Evolutionary conservation across 2,113 vertebrate genomes (phyloP).

Genomic region (Eleginops maclovinus): DNA sequence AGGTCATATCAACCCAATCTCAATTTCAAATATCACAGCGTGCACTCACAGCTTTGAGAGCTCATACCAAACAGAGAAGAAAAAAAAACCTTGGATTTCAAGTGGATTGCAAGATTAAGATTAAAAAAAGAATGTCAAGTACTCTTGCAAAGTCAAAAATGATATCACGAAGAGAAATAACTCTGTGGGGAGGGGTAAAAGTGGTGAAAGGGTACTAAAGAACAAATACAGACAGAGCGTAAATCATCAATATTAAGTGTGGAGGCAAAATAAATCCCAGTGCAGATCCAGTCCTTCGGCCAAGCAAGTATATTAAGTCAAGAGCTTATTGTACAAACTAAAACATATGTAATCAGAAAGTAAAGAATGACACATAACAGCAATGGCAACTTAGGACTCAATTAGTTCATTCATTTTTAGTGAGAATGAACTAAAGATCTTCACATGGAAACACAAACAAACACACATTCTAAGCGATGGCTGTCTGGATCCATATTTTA

Average conservation of each 20-base stretch:
- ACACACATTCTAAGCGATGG: not conserved
- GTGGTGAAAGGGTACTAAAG: conserved; percentile 7
- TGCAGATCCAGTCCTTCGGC: conserved; percentile 16
- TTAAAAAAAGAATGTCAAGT: not conserved
- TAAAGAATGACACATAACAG: conserved; percentile 9
- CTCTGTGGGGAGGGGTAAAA: not conserved
- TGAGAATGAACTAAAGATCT: conserved; percentile 1
- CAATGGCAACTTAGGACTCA: not conserved
- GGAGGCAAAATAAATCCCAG: conserved; percentile 12
- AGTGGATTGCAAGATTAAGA: conserved; percentile 14
- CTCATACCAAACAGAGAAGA: conserved; percentile 16
- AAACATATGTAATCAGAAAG: not conserved
- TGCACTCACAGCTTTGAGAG: conserved; percentile 15
- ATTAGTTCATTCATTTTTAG: conserved; percentile 8
- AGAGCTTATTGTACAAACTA: not conserved
- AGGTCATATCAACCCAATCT: conserved; percentile 64
- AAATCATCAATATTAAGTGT: conserved; percentile 38
- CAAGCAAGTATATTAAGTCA: conserved; percentile 9
- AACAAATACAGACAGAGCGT: conserved; percentile 37
- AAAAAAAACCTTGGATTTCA: conserved; percentile 32
- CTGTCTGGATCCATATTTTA: conserved; percentile 31
- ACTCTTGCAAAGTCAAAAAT: conserved; percentile 16
- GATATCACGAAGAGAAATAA: conserved; percentile 14
- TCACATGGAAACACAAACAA: not conserved
- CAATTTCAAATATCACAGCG: conserved; percentile 66